These are phyloP conservation scores for Rhagoletis pomonella DNA, from an alignment of 1,140 invertebrate genomes.

Conservation along the genomic window DNA sequence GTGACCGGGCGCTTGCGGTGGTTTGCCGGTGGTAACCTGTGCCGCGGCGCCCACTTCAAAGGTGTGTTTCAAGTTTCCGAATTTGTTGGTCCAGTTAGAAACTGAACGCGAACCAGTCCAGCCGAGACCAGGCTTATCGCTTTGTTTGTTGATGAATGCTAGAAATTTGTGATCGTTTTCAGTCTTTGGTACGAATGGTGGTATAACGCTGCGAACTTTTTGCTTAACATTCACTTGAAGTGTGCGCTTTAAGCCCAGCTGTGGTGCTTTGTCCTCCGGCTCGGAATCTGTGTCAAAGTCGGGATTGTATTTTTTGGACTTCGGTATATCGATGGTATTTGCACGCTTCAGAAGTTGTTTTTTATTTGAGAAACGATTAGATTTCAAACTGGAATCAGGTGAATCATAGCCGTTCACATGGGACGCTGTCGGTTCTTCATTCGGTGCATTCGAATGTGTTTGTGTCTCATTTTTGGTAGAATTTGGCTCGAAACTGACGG, in stretches of 20 bases:
- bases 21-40: conserved; percentile 66
- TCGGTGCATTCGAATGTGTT: background rate
- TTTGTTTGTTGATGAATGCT: conserved; percentile 87
- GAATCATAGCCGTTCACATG: background rate
- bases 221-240: conserved; percentile 77
- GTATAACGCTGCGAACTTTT: conserved; percentile 75
- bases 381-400: conserved; percentile 36
- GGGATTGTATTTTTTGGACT: conserved; percentile 74
- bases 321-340: conserved; percentile 91
- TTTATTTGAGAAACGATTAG: conserved; percentile 78
- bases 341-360: conserved; percentile 88
- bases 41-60: conserved; percentile 78
- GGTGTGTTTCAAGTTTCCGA: conserved; percentile 89
- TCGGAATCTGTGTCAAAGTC: conserved; percentile 70
- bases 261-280: conserved; percentile 68
- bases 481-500: conserved; percentile 62
- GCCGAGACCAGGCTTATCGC: conserved; percentile 73
- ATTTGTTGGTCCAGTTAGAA: conserved; percentile 85
- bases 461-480: too few species aligned
- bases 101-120: conserved; percentile 69
- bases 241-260: conserved; percentile 76
- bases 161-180: conserved; percentile 90
- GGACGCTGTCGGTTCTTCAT: background rate
- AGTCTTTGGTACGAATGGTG: conserved; percentile 85
- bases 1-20: conserved; percentile 63